Evolutionary conservation across 2,797 vertebrate genomes (phyloP).

Genomic region (Paratrypauchen microcephalus): DNA sequence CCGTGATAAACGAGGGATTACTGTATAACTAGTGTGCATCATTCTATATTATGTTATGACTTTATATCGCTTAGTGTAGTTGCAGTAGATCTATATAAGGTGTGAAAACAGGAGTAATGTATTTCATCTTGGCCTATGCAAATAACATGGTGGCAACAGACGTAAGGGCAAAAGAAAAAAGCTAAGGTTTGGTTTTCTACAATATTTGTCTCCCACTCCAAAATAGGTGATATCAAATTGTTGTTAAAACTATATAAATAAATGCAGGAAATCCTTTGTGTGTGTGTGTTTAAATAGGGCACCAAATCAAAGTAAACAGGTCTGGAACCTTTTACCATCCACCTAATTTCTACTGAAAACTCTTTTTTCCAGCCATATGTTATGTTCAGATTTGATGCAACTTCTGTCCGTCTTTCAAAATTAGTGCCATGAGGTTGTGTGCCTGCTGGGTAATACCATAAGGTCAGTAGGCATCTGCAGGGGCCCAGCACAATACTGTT

Average conservation of each 20-base stretch:
- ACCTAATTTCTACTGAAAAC: not conserved
- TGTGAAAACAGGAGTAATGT: not conserved
- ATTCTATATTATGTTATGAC: not conserved
- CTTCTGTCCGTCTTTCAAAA: conserved; percentile 22
- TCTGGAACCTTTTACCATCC: not conserved
- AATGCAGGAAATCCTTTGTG: too few species aligned
- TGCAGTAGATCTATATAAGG: not conserved
- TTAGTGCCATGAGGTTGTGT: conserved; percentile 9
- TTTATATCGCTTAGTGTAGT: not conserved
- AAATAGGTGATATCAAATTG: too few species aligned
- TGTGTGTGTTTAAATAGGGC: too few species aligned
- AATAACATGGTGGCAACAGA: too few species aligned
- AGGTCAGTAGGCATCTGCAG: conserved; percentile 40
- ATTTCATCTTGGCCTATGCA: not conserved
- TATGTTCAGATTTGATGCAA: conserved; percentile 2
- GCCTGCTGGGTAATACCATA: conserved; percentile 27
- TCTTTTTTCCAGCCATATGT: conserved; percentile 2
- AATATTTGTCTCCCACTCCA: too few species aligned
- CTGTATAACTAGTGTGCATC: not conserved
- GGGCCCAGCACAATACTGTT: conserved; percentile 35
- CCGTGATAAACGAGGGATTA: too few species aligned
- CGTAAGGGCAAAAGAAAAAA: too few species aligned
- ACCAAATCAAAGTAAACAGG: not conserved
- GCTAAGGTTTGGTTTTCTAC: too few species aligned
- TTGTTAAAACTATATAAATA: too few species aligned